phyloP scores from a whole-genome alignment of 2,797 vertebrate genomes.

The Eutrigla gurnardus region DNA sequence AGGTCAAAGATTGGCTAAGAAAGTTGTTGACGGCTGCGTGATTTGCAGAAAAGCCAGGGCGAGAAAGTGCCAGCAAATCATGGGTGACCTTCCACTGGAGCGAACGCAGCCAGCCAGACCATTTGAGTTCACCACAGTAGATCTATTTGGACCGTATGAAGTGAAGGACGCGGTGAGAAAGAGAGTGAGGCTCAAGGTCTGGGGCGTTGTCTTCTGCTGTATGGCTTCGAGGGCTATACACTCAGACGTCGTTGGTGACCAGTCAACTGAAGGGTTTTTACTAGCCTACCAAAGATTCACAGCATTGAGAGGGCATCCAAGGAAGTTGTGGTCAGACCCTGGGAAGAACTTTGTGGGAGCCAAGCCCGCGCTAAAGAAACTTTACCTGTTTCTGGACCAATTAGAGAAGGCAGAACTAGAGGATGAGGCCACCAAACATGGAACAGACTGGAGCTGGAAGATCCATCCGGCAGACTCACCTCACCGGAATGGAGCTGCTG shows the following conservation, averaged over 20 bases:
- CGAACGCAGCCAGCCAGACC: not conserved
- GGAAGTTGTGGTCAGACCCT: no score
- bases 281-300: no score
- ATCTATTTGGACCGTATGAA: not conserved
- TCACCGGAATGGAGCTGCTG: no score
- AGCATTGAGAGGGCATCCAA: no score
- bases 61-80: constrained; percentile 11
- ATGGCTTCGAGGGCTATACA: not conserved
- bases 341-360: no score
- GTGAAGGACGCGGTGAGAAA: not conserved
- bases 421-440: not conserved
- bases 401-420: no score
- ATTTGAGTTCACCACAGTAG: not conserved
- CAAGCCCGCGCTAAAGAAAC: no score
- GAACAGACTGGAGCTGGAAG: no score
- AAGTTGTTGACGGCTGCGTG: constrained; percentile 21
- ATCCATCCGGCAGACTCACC: no score
- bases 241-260: no score
- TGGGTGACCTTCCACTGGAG: constrained; percentile 21
- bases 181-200: not conserved
- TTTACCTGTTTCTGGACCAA: no score
- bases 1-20: not conserved
- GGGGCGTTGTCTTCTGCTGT: not conserved
- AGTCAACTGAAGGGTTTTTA: no score
- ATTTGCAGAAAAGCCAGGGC: constrained; percentile 9